Evolutionary conservation across 2,113 vertebrate genomes (phyloP), one percentile per base, ranked within the genome.

Genomic region (Sminthopsis crassicaudata): DNA sequence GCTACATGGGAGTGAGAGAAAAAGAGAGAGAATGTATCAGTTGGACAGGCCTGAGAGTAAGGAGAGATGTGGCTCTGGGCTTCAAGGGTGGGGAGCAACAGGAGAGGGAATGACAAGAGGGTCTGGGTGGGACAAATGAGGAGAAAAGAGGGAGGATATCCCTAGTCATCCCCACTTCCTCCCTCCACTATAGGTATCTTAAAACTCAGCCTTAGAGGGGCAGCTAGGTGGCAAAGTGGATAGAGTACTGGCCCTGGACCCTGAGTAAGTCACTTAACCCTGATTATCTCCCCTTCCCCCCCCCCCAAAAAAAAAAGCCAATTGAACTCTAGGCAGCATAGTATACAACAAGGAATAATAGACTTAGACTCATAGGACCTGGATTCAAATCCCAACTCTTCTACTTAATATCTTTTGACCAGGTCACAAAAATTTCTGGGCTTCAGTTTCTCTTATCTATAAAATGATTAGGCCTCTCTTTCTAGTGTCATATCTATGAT

Each of bases 1-100:
- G 53, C 98, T 97, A 91, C 57, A 94, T 50, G 57, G 92, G 90
- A 96, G 89, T 95, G 46, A 57, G 91, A 95, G 90, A 95, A 89
- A 95, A 90, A 96, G 53, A 97, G 51, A 50, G 46, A 25, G 9
- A 48, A 24, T 12, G 26, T 1, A 51, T 97, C 91, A 96, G 91
- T 50, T 16, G 12, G 55, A 24, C 0, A 0, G 84, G 26, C 53
- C 90, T 90, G 46, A 48, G 89, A 48, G 8, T 46, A 42, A 90
- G 46, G 25, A 46, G 48, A 26, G 48, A 26, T 26, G 26, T 90
- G 14, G 8, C 89, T 26, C 89, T 48, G 3, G 46, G 25, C 10
- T 90, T 90, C 48, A 51, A 51, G 24, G 48, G 89, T 27, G 26
- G 8, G 25, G 46, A 23, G 50, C 14, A 6, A 50, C 26, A 50